Evolutionary conservation across 1,140 invertebrate genomes (phyloP), one percentile per base, ranked within the genome.

Genomic region (Leptinotarsa lineolata): DNA sequence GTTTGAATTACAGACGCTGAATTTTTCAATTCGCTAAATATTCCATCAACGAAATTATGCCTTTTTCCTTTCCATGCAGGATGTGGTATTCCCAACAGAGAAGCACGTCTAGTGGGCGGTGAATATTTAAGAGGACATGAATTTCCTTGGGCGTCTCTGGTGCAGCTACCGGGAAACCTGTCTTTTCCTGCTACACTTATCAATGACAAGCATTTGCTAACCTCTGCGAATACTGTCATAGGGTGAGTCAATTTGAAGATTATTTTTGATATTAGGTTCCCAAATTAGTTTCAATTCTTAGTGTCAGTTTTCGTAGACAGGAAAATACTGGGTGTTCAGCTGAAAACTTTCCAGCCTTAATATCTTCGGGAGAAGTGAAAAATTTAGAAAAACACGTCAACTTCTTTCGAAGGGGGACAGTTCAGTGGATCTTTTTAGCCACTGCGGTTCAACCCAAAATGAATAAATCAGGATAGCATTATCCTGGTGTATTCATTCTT

Each of bases 191-290:
- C 87, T 24, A 82, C 85, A 46, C 75, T 90, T 30, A 87, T 89
- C 78, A 89, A 89, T 73, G 86, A 89, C 78, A 85, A 85, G 77
- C 89, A 89, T 74, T 80, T 90, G 2, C 68, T 90, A 39, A 89
- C 88, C 16, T 83, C 87, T 15, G 88, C 88, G 2, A 86, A 85
- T 63, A 82, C 83, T 68, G 72, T 89, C 0, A 75, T 86, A 63
- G 85, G 85, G 88, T 89, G 84, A 74, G 81, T 48, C 48, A n/a
- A 54, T n/a, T 39, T 39, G 30, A 39, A 39, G 8, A 39, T 11
- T 39, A 11, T 39, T 39, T 39, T 39, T 11, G 8, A 11, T 39
- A 39, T 11, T 39, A 11, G 2, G 2, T 39, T 11, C 8, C 11
- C 8, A 8, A 39, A 39, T 39, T 39, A 39, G 30, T 39, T 39